These are phyloP conservation scores for Drosophila serrata DNA, from an alignment of 1,140 invertebrate genomes.

Conservation along the genomic window DNA sequence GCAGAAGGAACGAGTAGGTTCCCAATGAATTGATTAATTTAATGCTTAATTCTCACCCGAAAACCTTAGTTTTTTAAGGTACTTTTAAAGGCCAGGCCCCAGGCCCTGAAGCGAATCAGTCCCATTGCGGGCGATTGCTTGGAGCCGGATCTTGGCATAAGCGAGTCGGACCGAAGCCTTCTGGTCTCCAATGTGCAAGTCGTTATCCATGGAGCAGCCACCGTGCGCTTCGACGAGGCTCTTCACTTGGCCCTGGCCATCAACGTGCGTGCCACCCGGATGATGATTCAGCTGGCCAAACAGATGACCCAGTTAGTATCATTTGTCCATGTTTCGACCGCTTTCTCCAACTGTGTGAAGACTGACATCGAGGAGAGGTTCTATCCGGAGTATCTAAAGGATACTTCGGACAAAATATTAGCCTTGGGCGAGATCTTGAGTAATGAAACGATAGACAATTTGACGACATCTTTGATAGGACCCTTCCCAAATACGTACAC, in stretches of 20 bases:
- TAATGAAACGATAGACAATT: constrained; percentile 87
- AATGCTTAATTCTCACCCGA: neutral
- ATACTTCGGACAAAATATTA: constrained; percentile 89
- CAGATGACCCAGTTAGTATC: constrained; percentile 89
- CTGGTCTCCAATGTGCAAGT: constrained; percentile 86
- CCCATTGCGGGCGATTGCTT: constrained; percentile 87
- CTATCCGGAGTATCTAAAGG: constrained; percentile 88
- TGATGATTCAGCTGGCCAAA: constrained; percentile 86
- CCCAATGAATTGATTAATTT: too few relatives aligned
- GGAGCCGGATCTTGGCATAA: constrained; percentile 89
- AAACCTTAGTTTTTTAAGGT: constrained; percentile 34
- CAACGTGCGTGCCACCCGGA: constrained; percentile 88
- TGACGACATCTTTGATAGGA: constrained; percentile 89
- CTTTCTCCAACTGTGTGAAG: constrained; percentile 89
- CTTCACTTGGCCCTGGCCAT: constrained; percentile 88
- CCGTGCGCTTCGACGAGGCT: constrained; percentile 92
- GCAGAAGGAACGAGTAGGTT: constrained; percentile 85
- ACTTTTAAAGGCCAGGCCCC: constrained; percentile 14
- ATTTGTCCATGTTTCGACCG: constrained; percentile 90
- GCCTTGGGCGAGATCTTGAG: constrained; percentile 85
- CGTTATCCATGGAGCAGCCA: constrained; percentile 94
- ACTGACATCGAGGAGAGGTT: constrained; percentile 88
- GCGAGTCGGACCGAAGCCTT: constrained; percentile 86
- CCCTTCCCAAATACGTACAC: constrained; percentile 94
- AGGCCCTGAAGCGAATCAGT: constrained; percentile 21